Evolutionary conservation across 2,797 vertebrate species (phyloP), one percentile per base, ranked within the genome.

Genomic region (Muscicapa striata): DNA sequence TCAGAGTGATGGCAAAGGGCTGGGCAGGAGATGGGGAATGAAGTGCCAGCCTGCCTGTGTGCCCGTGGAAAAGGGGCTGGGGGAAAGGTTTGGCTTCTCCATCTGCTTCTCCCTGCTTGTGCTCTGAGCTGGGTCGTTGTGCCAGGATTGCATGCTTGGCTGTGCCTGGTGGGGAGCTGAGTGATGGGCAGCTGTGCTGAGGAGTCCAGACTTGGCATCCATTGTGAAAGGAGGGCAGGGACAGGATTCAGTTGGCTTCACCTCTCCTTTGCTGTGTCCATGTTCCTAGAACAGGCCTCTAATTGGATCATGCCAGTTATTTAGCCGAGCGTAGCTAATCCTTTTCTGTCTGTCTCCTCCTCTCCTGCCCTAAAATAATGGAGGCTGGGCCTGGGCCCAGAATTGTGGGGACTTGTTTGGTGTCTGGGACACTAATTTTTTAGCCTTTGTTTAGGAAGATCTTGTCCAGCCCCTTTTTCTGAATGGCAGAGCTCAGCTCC

Each of bases 101-200:
- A 49, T 93, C 87, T 89, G 76, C 62, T 91, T 54, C 72, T 46
- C 54, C 58, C 57, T 80, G 59, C 48, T 22, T 6, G n/a, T 48
- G 58, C 22, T 55, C 36, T 15, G 20, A 30, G 34, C 15, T 57
- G 74, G 72, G 30, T 4, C 57, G 24, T 5, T 13, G 80, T 29
- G 75, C 77, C 86, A 92, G 86, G 74, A 87, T 93, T 90, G 84
- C 64, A 59, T 0, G 26, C 92, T 76, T 5, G 30, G 85, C 3
- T 93, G 89, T 96, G 90, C 85, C 87, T 3, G 5, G 30, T 85
- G 83, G 89, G 93, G 63, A 90, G 87, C 55, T 75, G 72, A 94
- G 82, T 57, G 93, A 64, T 55, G 87, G 94, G 49, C 91, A 94
- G 95, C 87, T 93, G 87, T 87, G 90, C 93, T 86, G 94, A 72